Evolutionary conservation across 1,140 invertebrate species (phyloP), one percentile per base, ranked within the genome.

Genomic region (Zaprionus davidi): DNA sequence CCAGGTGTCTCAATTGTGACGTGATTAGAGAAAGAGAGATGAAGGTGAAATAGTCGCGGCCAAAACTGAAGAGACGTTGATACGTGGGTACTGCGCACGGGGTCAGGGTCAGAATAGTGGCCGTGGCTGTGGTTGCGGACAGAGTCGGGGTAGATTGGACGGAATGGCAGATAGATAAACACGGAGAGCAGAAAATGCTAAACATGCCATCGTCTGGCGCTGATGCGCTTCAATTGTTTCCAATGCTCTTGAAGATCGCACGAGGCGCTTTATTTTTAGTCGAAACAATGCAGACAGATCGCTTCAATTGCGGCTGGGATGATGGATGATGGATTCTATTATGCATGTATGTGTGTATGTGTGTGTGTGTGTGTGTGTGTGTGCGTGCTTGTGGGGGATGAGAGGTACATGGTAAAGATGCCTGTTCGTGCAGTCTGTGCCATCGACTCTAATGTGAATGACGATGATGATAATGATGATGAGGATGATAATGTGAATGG

Each of bases 221-320:
- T n/a, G 65, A 41, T 73, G 71, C 57, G 71, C 66, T 70, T 73
- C 44, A 31, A 62, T 63, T 74, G 51, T 41, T 74, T 34, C 34
- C 55, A 51, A 26, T 36, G 55, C 58, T 59, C 68, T 76, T 62
- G 46, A 41, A 72, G 74, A 72, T 66, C 74, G 49, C 55, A 65
- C 22, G 55, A 68, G 20, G 15, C 22, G 62, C 46, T 79, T 79
- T 86, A 87, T 82, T 87, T 86, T 79, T 87, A 74, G 83, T 59
- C 55, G 64, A 86, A 85, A 86, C 83, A 87, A 86, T 86, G 82
- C 82, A 79, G 78, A 85, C 82, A 85, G 82, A 85, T 84, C 78
- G 78, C 78, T 74, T 85, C 62, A 75, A 73, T 81, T 84, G 78
- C 71, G 81, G 81, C 74, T 72, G 76, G 26, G 57, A 79, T 76